A percentile compares a stretch with the other conserved stretches of the same genome.
Conservation (phyloP, 2,113 vertebrate species). For the Notothenia coriiceps region DNA sequence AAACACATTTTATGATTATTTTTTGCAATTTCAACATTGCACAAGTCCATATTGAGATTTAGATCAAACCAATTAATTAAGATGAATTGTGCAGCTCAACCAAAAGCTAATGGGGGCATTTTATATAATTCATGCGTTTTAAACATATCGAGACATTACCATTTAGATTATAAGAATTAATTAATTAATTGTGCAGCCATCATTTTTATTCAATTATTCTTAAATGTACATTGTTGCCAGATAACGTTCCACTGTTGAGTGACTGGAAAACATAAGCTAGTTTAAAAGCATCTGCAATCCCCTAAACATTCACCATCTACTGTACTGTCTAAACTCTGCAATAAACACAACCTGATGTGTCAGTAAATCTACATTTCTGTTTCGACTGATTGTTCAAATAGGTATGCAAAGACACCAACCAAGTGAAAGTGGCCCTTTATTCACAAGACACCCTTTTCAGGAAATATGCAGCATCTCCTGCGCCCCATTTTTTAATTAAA, state of each 20-base stretch:
- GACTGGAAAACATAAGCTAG: background rate
- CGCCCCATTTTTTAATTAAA: background rate
- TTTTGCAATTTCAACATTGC: too few relatives aligned
- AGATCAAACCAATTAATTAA: too few relatives aligned
- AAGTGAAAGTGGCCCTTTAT: background rate
- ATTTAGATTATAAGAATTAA: too few relatives aligned
- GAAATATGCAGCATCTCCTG: conserved; percentile 32
- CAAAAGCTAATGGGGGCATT: too few relatives aligned
- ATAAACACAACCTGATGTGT: background rate
- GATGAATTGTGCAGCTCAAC: too few relatives aligned
- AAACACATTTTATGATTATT: too few relatives aligned
- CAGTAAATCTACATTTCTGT: background rate
- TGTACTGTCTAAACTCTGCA: background rate
- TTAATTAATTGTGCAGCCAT: too few relatives aligned
- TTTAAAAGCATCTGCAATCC: too few relatives aligned
- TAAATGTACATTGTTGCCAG: background rate
- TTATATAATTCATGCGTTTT: too few relatives aligned
- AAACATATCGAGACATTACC: too few relatives aligned
- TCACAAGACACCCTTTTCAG: conserved; percentile 14
- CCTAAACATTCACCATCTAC: background rate
- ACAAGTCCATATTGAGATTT: too few relatives aligned
- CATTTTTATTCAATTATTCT: too few relatives aligned
- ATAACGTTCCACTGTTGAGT: background rate
- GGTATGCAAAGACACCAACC: background rate
- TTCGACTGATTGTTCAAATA: background rate